A percentile compares a stretch with the other conserved stretches of the same genome.
Conservation (phyloP, 2,113 vertebrate species). For the Hyla sarda region DNA sequence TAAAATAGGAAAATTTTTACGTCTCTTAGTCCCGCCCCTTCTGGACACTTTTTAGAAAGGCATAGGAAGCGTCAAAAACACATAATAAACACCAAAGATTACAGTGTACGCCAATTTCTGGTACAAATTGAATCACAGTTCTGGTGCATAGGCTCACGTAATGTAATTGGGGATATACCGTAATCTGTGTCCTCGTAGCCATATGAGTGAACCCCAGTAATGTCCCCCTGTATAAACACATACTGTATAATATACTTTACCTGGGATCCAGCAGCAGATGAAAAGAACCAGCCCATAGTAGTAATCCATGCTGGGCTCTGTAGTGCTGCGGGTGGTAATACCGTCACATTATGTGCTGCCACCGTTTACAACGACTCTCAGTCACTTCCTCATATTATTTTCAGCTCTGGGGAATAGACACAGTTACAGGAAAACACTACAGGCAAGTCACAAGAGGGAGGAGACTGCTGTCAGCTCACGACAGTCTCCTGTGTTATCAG, state of each 20-base stretch:
- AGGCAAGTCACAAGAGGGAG: not conserved
- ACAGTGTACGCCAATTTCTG: no score
- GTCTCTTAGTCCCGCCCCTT: no score
- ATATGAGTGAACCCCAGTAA: not conserved
- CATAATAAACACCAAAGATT: no score
- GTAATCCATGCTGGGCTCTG: not conserved
- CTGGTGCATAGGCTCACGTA: no score
- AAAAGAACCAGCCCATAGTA: not conserved
- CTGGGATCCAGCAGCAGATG: not conserved
- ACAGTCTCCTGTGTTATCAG: not conserved
- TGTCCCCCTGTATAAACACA: not conserved
- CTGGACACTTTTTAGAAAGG: no score
- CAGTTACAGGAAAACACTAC: slow-evolving; percentile 9
- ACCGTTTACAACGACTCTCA: not conserved
- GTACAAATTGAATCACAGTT: no score
- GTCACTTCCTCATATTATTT: slow-evolving; percentile 5
- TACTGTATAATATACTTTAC: not conserved
- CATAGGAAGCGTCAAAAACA: no score
- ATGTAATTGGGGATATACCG: no score
- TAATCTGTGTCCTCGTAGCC: no score
- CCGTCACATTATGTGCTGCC: not conserved
- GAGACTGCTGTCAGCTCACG: not conserved
- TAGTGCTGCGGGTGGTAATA: not conserved
- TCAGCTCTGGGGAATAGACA: not conserved
- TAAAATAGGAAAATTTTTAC: no score